phyloP scores from a whole-genome alignment of 2,797 vertebrate species.

The Knipowitschia caucasica region DNA sequence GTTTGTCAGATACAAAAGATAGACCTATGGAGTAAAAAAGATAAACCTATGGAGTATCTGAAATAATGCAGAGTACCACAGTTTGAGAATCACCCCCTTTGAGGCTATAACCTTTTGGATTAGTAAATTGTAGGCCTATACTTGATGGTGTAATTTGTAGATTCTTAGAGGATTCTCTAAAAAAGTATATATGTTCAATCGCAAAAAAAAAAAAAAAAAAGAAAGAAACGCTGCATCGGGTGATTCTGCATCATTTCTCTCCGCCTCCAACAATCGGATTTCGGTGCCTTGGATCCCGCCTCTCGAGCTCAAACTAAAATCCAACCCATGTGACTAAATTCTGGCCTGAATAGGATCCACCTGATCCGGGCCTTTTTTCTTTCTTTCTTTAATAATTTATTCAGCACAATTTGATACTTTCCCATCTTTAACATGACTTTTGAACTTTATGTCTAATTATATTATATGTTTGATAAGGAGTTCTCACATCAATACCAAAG shows the following conservation, averaged over 20 bases:
- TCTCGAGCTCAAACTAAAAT: conserved; percentile 53
- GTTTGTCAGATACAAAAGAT: too few species aligned
- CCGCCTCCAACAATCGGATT: conserved; percentile 74
- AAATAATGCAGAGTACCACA: too few species aligned
- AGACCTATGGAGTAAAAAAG: too few species aligned
- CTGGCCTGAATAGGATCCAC: conserved; percentile 49
- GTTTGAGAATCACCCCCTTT: too few species aligned
- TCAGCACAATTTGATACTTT: too few species aligned
- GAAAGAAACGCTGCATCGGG: conserved; percentile 62
- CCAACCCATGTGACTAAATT: conserved; percentile 65
- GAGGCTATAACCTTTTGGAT: too few species aligned
- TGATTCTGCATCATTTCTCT: conserved; percentile 76
- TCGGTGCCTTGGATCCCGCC: conserved; percentile 53
- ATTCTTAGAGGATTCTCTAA: conserved; percentile 11
- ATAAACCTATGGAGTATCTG: too few species aligned
- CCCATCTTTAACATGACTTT: too few species aligned
- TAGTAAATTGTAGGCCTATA: neutral
- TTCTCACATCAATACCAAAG: neutral
- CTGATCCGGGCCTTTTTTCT: conserved; percentile 41
- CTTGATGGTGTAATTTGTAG: neutral
- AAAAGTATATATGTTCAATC: neutral
- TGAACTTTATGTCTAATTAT: neutral
- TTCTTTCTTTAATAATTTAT: too few species aligned
- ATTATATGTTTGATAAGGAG: neutral
- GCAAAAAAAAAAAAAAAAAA: neutral